Evolutionary conservation across 2,797 vertebrate genomes (phyloP).

Genomic region (Crenichthys baileyi): DNA sequence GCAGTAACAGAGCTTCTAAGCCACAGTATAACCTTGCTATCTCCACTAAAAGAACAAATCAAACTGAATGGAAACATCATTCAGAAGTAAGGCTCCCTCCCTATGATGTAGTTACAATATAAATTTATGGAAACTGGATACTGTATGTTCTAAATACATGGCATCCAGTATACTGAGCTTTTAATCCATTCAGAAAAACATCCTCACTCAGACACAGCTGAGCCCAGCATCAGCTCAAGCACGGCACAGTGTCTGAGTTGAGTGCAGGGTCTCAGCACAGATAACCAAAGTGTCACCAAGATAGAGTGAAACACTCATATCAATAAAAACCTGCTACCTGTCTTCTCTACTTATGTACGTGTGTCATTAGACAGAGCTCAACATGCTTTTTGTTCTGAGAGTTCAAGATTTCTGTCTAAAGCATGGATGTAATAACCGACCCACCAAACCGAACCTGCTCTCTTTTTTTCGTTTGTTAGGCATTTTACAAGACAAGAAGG

Average conservation of each 20-base stretch:
- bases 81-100: slow-evolving; percentile 4
- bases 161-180: slow-evolving; percentile 31
- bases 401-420: background rate
- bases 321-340: slow-evolving; percentile 13
- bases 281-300: slow-evolving; percentile 33
- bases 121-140: slow-evolving; percentile 7
- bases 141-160: slow-evolving; percentile 13
- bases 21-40: slow-evolving; percentile 17
- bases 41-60: slow-evolving; percentile 28
- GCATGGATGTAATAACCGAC: background rate
- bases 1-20: slow-evolving; percentile 18
- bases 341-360: slow-evolving; percentile 14
- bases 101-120: background rate
- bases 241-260: slow-evolving; percentile 19
- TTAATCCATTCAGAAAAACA: slow-evolving; percentile 14
- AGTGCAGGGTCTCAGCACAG: slow-evolving; percentile 15
- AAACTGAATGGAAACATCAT: slow-evolving; percentile 10
- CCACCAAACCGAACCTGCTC: background rate
- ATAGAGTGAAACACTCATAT: slow-evolving; percentile 18
- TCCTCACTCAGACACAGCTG: slow-evolving; percentile 40
- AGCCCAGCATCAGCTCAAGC: slow-evolving; percentile 34
- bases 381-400: background rate
- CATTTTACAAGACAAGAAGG: background rate
- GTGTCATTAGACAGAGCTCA: slow-evolving; percentile 3
- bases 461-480: background rate